These are phyloP conservation scores for Andrena marginata DNA, from an alignment of 2,888 invertebrate genomes.

Conservation along the genomic window DNA sequence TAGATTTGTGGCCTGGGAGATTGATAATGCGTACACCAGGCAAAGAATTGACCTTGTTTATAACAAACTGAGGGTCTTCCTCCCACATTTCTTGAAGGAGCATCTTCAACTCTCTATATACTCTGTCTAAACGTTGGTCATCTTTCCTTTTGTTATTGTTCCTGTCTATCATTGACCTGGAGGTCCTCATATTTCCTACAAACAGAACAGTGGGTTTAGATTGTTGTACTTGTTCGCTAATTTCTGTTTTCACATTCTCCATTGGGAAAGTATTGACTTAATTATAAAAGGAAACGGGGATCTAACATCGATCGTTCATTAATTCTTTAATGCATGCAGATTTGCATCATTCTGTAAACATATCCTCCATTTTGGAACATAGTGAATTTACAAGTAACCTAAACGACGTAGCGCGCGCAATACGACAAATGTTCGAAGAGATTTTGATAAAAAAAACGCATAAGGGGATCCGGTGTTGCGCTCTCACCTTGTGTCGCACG, in stretches of 20 bases:
- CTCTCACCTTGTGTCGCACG: background rate
- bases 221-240: no score
- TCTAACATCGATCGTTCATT: background rate
- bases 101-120: background rate
- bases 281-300: background rate
- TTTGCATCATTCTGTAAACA: background rate
- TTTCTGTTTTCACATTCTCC: no score
- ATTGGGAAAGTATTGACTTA: no score
- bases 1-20: background rate
- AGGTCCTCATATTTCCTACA: slow-evolving; percentile 1
- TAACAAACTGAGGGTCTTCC: background rate
- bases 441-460: background rate
- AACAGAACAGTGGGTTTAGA: background rate
- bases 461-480: background rate
- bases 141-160: background rate
- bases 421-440: background rate
- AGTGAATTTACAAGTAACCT: background rate
- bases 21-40: background rate
- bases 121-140: background rate
- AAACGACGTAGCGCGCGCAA: background rate
- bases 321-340: background rate
- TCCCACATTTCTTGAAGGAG: slow-evolving; percentile 1
- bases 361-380: background rate
- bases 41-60: background rate
- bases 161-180: background rate